Percentiles rank a stretch among this genome's conserved stretches.
These are phyloP conservation scores for Diplogasteroides magnus DNA, from an alignment of 1,140 invertebrate species.

Conservation along the genomic window DNA sequence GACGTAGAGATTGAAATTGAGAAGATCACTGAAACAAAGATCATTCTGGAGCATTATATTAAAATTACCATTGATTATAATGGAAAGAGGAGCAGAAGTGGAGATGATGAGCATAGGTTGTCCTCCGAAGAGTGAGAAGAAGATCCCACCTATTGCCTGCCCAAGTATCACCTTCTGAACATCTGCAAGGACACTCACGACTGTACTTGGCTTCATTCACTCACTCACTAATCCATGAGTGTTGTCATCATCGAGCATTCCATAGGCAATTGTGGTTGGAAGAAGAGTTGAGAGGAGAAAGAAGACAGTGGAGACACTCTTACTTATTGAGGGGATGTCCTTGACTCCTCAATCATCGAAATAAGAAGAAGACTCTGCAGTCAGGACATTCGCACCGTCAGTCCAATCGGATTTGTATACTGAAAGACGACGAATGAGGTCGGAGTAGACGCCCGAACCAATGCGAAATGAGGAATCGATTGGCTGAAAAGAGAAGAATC, in stretches of 20 bases:
- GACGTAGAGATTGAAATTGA: slow-evolving; percentile 54
- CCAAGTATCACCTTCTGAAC: slow-evolving; percentile 58
- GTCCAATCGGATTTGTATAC: background rate
- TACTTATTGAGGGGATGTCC: slow-evolving; percentile 56
- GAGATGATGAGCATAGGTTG: slow-evolving; percentile 58
- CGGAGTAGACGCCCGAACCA: background rate
- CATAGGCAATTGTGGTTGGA: slow-evolving; percentile 58
- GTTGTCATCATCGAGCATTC: slow-evolving; percentile 58
- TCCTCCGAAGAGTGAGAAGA: slow-evolving; percentile 59
- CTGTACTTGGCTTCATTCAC: too few relatives aligned
- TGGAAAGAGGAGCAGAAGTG: slow-evolving; percentile 57
- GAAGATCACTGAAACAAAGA: slow-evolving; percentile 57
- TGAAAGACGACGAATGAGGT: background rate
- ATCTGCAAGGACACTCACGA: too few relatives aligned
- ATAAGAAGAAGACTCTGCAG: too few relatives aligned
- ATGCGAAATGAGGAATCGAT: too few relatives aligned
- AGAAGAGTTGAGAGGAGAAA: slow-evolving; percentile 60
- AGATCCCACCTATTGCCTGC: slow-evolving; percentile 57
- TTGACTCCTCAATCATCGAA: too few relatives aligned
- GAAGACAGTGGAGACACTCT: slow-evolving; percentile 57
- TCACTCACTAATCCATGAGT: slow-evolving; percentile 57
- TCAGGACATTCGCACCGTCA: too few relatives aligned
- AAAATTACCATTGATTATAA: slow-evolving; percentile 56
- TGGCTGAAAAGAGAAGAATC: too few relatives aligned
- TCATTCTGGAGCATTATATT: too few relatives aligned